Conservation (phyloP, 92 coral and sea anemone genomes). For the Pocillopora meandrina region DNA sequence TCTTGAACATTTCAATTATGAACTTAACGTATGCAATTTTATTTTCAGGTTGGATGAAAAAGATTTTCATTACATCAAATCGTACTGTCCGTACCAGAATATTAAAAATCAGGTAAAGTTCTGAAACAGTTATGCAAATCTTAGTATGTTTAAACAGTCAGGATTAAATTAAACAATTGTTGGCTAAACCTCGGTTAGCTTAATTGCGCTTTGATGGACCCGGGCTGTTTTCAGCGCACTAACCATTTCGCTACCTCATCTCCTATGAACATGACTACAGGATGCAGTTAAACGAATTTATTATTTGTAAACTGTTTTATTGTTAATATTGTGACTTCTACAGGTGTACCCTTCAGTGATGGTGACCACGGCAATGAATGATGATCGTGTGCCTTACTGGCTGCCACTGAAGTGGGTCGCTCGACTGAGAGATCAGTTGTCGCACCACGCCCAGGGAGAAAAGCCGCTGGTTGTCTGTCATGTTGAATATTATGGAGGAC, state of each 20-base stretch:
- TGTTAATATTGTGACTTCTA: not conserved
- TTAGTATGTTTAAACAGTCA: too few relatives aligned
- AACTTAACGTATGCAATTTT: not conserved
- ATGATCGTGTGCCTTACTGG: conserved; percentile 96
- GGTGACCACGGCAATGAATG: conserved; percentile 76
- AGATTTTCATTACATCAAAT: conserved; percentile 79
- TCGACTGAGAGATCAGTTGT: conserved; percentile 65
- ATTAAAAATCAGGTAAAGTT: conserved; percentile 40
- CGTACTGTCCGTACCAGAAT: conserved; percentile 93
- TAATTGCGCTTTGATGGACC: too few relatives aligned
- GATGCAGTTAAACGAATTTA: too few relatives aligned
- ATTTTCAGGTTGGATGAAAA: conserved; percentile 59
- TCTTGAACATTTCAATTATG: too few relatives aligned
- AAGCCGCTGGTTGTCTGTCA: conserved; percentile 63
- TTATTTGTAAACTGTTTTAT: too few relatives aligned
- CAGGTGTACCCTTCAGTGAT: conserved; percentile 89
- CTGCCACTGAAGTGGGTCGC: conserved; percentile 89
- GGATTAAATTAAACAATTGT: too few relatives aligned
- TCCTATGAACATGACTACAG: too few relatives aligned
- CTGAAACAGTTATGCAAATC: too few relatives aligned
- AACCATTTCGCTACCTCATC: too few relatives aligned
- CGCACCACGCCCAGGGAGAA: conserved; percentile 12
- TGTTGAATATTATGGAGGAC: conserved; percentile 89
- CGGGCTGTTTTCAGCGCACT: too few relatives aligned
- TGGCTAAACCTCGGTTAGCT: too few relatives aligned